phyloP scores from a whole-genome alignment of 1,140 invertebrate species.

The Cryptotermes secundus region DNA sequence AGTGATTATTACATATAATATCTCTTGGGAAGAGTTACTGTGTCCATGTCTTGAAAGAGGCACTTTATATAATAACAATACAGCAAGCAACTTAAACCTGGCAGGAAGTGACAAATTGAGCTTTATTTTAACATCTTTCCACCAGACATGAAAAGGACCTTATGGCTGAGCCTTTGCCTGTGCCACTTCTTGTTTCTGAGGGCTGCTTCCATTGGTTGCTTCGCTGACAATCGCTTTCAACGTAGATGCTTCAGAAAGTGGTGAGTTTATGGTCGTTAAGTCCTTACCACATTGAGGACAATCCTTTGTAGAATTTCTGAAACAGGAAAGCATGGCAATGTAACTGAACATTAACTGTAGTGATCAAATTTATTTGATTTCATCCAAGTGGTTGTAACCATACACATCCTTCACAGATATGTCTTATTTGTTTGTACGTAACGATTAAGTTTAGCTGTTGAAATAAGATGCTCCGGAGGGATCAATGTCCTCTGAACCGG shows the following conservation, averaged over 20 bases:
- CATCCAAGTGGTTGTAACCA: too few relatives aligned
- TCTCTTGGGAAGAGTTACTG: background rate
- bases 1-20: background rate
- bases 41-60: background rate
- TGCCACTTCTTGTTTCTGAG: background rate
- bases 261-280: background rate
- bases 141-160: too few relatives aligned
- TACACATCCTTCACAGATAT: too few relatives aligned
- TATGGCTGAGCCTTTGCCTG: too few relatives aligned
- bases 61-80: background rate
- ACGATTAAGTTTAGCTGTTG: too few relatives aligned
- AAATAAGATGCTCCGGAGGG: too few relatives aligned
- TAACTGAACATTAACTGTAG: background rate
- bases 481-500: too few relatives aligned
- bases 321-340: background rate
- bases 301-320: background rate
- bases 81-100: background rate
- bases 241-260: background rate
- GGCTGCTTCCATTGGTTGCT: background rate
- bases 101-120: too few relatives aligned
- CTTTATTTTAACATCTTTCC: too few relatives aligned
- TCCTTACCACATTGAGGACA: background rate
- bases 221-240: background rate
- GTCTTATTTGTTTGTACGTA: too few relatives aligned
- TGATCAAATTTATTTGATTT: too few relatives aligned